Conservation (phyloP, 37 sponge, comb jelly and placozoan species). For the Tethya wilhelma region DNA sequence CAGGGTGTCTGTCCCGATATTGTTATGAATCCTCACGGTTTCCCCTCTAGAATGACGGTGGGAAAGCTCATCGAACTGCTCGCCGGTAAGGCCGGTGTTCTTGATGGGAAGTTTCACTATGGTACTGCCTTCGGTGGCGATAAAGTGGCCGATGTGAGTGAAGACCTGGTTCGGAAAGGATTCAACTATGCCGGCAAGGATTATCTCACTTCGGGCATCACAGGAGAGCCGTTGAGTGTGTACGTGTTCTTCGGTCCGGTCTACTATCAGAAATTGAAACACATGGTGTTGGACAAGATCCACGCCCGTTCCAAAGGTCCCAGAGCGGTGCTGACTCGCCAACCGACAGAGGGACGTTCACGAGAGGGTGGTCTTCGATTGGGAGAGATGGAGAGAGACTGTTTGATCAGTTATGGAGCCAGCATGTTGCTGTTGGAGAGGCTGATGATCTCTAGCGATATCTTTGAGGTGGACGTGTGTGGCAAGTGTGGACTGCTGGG, state of each 20-base stretch:
- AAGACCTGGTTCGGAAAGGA: constrained; percentile 81
- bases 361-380: constrained; percentile 96
- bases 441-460: constrained; percentile 97
- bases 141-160: constrained; percentile 80
- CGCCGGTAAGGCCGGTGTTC: constrained; percentile 92
- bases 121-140: constrained; percentile 96
- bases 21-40: constrained; percentile 99
- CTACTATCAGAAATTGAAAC: constrained; percentile 99
- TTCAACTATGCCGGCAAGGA: constrained; percentile 99
- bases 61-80: constrained; percentile 97
- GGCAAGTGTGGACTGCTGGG: constrained; percentile 94
- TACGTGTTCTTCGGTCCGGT: constrained; percentile 98
- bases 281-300: constrained; percentile 99
- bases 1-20: constrained; percentile 92
- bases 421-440: constrained; percentile 97
- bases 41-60: constrained; percentile 98
- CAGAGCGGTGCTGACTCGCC: constrained; percentile 92
- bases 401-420: constrained; percentile 97
- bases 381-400: constrained; percentile 99
- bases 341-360: constrained; percentile 98
- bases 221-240: constrained; percentile 91
- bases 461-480: constrained; percentile 97
- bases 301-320: constrained; percentile 98
- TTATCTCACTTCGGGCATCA: constrained; percentile 94
- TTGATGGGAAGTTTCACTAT: constrained; percentile 91